Base-by-base conservation (phyloP, 2,797 vertebrate species). In the Hozukius guyotensis region DNA sequence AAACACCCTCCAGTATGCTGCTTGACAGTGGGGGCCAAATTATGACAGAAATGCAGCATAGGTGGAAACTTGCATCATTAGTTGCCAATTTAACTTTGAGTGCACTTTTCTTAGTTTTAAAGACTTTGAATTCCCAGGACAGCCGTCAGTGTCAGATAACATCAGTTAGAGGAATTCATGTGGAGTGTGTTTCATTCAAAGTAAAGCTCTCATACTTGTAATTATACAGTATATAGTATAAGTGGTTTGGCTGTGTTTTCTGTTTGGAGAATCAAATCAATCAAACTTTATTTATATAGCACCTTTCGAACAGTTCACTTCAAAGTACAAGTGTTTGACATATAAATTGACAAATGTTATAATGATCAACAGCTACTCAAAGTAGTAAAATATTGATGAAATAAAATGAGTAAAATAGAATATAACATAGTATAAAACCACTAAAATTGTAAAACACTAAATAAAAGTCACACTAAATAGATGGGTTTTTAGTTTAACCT, bases 21-120 rank as follows among this genome's bases (percentile, higher is more conserved):
- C 70, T 73, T 38, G 83, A 86, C 80, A 79, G 76, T 34, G 49
- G 75, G 24, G 82, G 83, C 82, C 83, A 72, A 90, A 77, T 69
- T 77, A 81, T 85, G 88, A 88, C 88, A 90, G 87, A 92, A 90
- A 88, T 85, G 94, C 90, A 92, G 78, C 83, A 90, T 87, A 81
- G 81, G 82, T 90, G 93, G 93, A 94, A 93, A 94, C 72, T 87
- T 72, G 82, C 61, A 62, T 84, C 38, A 70, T n/a, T 14, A 83
- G 53, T 49, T 70, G 75, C 80, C 78, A 77, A 31, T 88, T 88
- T 79, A 64, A 76, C 81, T 75, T 53, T 86, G 52, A 71, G 80
- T 83, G 57, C 71, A 72, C 56, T 81, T 81, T 87, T 75, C 75
- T 73, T 8, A 53, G 55, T 59, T 78, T 70, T 27, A 49, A 60